A percentile compares a stretch with the other conserved stretches of the same genome.
phyloP scores from a whole-genome alignment of 2,797 vertebrate species.

The Acanthurus lineatus region DNA sequence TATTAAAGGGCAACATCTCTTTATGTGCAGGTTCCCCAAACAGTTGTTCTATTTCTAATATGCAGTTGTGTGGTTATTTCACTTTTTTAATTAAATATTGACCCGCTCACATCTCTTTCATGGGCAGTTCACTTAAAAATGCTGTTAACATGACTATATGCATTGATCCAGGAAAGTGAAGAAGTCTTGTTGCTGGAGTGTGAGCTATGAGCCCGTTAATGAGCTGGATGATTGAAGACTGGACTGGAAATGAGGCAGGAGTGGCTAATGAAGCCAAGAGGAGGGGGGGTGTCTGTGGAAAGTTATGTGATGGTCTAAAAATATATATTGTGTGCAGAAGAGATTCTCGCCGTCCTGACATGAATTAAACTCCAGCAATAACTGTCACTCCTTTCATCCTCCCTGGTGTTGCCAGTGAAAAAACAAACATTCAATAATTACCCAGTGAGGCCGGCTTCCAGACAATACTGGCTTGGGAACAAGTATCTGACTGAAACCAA shows the following conservation, averaged over 20 bases:
- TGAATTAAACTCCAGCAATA: constrained; percentile 32
- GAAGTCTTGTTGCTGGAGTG: constrained; percentile 45
- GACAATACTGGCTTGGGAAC: constrained; percentile 10
- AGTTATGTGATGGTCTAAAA: constrained; percentile 56
- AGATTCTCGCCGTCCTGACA: constrained; percentile 25
- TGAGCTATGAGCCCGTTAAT: constrained; percentile 63
- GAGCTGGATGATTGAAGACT: constrained; percentile 69
- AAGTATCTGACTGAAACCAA: constrained; percentile 49
- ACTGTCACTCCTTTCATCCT: constrained; percentile 28
- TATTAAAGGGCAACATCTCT: neutral
- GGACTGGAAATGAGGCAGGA: constrained; percentile 56
- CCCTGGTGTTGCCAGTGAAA: constrained; percentile 31
- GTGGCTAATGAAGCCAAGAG: constrained; percentile 60
- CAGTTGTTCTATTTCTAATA: constrained; percentile 4
- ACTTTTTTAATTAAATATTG: constrained; percentile 46
- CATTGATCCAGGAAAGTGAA: constrained; percentile 51
- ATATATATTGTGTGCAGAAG: constrained; percentile 52
- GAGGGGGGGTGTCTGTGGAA: constrained; percentile 16
- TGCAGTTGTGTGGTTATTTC: constrained; percentile 2
- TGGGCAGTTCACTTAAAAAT: constrained; percentile 37
- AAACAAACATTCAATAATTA: constrained; percentile 53
- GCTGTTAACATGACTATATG: constrained; percentile 43
- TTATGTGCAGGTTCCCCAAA: constrained; percentile 4
- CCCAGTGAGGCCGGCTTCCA: constrained; percentile 15
- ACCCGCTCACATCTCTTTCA: constrained; percentile 32